Base-by-base conservation (phyloP, 2,797 vertebrate genomes). In the Manis javanica region DNA sequence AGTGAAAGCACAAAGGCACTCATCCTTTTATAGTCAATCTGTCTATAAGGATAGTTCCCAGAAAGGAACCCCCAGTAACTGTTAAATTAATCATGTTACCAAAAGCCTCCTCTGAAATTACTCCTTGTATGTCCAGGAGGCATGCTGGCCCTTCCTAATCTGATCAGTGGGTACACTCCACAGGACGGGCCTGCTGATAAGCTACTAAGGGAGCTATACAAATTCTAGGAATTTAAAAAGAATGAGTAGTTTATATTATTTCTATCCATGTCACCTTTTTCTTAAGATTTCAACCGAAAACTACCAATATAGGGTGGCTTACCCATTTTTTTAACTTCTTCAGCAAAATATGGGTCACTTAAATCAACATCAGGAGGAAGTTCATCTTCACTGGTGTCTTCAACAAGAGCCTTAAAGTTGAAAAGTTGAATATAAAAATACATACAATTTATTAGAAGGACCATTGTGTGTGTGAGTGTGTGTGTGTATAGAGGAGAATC, bases 331-430 rank as follows among this genome's bases (percentile, higher is more conserved):
- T 98, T 96, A 19, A 99, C 98, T 97, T 99, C 99, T 97, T 99
- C 99, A 0, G 99, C 97, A 97, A 99, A 99, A 98, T 99, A 99
- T 0, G 99, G 99, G 96, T 99, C 99, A 0, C 91, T 98, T 95
- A 99, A 98, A 98, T 99, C 99, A 46, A 99, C 99, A 95, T 99
- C 99, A 68, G 99, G 96, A 87, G 99, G 99, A 97, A 99, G 97
- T 39, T 99, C 99, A 51, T 99, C 99, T 31, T 99, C 99, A 75
- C 99, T 99, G 89, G 98, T 83, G 2, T 98, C 98, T 92, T 98
- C 98, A 95, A 92, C 94, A 89, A 97, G 74, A 77, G 93, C 97
- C 98, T 99, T 97, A 90, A 64, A 97, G 86, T 63, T 89, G 51
- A 96, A 97, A 64, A 97, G 86, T 63, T 89, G 51, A 96, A 97